Evolutionary conservation across 2,888 invertebrate species (phyloP).

Genomic region (Thymelicus lineola): DNA sequence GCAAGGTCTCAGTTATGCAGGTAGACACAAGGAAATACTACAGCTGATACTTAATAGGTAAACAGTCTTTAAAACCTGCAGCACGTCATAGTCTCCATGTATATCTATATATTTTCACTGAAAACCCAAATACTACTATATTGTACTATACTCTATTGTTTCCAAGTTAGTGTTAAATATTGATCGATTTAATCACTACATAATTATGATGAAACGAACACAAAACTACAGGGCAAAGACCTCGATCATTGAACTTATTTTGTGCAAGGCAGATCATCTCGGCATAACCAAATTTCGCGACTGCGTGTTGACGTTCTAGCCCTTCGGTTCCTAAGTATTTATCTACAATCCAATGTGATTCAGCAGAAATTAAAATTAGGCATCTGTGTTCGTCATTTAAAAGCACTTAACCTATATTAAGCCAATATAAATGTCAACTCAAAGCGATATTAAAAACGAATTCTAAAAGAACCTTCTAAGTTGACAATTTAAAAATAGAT

Average conservation of each 20-base stretch:
- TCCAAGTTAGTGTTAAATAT: neutral
- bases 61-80: too few species aligned
- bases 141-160: too few species aligned
- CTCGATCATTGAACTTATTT: conserved; percentile 38
- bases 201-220: conserved; percentile 2
- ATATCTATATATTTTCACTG: too few species aligned
- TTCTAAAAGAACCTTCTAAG: conserved; percentile 19
- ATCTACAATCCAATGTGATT: conserved; percentile 14
- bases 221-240: conserved; percentile 35
- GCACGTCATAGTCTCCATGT: neutral
- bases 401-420: conserved; percentile 25
- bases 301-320: conserved; percentile 29
- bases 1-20: too few species aligned
- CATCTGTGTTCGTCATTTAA: conserved; percentile 31
- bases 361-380: conserved; percentile 20
- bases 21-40: too few species aligned
- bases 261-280: conserved; percentile 31
- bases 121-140: neutral
- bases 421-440: conserved; percentile 23
- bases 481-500: conserved; percentile 42
- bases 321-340: conserved; percentile 6
- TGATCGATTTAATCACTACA: neutral
- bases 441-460: conserved; percentile 37
- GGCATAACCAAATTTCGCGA: conserved; percentile 35
- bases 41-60: too few species aligned